Evolutionary conservation across 1,140 invertebrate genomes (phyloP), one percentile per base, ranked within the genome.

Genomic region (Halictus rubicundus): DNA sequence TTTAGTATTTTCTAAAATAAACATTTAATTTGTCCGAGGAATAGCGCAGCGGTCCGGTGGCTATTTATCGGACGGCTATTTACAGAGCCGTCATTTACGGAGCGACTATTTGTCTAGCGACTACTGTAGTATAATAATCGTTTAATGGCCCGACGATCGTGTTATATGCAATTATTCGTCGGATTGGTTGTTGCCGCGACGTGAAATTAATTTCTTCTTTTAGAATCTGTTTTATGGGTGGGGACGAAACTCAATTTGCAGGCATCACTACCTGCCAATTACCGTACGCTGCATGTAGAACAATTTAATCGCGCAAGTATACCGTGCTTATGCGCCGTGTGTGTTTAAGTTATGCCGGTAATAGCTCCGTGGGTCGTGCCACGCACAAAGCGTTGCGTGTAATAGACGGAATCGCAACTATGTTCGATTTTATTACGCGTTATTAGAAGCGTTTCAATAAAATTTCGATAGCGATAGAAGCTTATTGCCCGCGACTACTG

Each of bases 121-220:
- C 19, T 16, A 16, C 19, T 21, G 49, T 52, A 21, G 49, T 21
- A 57, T 57, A 57, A 57, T 57, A n/a, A 57, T 57, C 21, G 21
- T n/a, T 57, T 57, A 57, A n/a, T n/a, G 8, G 54, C 54, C n/a
- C 54, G 54, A 6, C 21, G 54, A 57, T 57, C 54, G 54, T 57
- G 27, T 63, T 63, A 63, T 32, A 21, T 27, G 81, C 83, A 86
- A 88, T 88, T 88, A 88, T 86, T 88, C 27, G 60, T 16, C 32
- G 27, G 42, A 65, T 65, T 65, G 63, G 37, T 65, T 21, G 60
- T n/a, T 19, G 21, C 14, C 14, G 14, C n/a, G 23, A 16, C 37
- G 59, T 52, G 27, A 46, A 46, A 69, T 70, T 68, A 57, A 25
- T 64, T 70, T 9, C 52, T 70, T 77, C 46, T 68, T 70, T 77